Conservation (phyloP, 2,113 vertebrate genomes). For the Hemiprocne comata region DNA sequence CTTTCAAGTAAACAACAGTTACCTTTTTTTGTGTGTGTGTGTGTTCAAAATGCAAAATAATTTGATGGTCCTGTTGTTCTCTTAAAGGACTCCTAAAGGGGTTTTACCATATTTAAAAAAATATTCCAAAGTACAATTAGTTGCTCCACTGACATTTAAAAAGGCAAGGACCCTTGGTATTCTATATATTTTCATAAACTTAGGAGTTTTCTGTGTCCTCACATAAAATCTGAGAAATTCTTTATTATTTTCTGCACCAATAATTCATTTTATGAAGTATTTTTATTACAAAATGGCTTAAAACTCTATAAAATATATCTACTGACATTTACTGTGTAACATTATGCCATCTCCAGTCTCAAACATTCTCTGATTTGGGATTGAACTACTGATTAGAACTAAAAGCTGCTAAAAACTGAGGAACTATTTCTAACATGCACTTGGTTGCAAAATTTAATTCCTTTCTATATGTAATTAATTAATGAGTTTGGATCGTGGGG, state of each 20-base stretch:
- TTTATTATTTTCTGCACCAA: not conserved
- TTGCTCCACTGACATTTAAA: not conserved
- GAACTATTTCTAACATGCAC: not conserved
- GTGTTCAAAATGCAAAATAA: not conserved
- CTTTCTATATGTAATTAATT: not conserved
- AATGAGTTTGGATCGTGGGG: rapidly evolving
- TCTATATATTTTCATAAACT: not conserved
- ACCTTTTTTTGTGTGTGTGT: not conserved
- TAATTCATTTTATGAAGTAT: not conserved
- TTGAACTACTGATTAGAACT: not conserved
- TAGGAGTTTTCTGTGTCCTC: not conserved
- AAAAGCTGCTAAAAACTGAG: not conserved
- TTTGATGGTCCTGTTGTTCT: not conserved
- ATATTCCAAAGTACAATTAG: not conserved
- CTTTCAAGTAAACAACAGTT: not conserved
- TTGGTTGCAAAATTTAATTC: not conserved
- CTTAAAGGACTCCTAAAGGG: not conserved
- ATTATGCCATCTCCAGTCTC: not conserved
- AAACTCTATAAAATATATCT: not conserved
- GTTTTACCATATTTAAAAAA: not conserved
- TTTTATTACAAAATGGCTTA: not conserved
- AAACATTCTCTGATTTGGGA: not conserved
- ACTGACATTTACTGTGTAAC: not conserved
- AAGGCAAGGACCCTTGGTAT: not conserved
- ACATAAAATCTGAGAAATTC: not conserved